phyloP scores from a whole-genome alignment of 2,113 vertebrate species.

The Ovis aries region DNA sequence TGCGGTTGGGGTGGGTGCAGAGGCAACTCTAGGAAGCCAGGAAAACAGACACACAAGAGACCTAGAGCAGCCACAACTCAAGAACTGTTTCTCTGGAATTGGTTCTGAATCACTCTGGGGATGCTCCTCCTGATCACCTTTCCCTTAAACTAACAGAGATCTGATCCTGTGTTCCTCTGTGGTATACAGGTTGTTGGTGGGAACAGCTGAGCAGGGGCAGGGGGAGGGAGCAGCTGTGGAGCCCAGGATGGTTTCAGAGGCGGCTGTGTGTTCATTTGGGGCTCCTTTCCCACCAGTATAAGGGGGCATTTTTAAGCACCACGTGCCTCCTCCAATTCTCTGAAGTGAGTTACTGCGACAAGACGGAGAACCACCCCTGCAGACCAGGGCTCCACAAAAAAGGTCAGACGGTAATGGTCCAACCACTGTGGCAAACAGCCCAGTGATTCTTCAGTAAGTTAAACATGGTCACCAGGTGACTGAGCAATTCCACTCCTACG shows the following conservation, averaged over 20 bases:
- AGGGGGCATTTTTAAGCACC: not conserved
- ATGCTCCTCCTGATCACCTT: not conserved
- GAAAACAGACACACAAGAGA: not conserved
- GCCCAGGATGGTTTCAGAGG: not conserved
- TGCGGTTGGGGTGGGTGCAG: too few species aligned
- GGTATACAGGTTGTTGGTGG: not conserved
- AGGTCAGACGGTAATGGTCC: not conserved
- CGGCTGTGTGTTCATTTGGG: rapidly evolving
- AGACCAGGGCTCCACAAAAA: not conserved
- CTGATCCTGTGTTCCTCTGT: rapidly evolving
- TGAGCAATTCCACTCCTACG: not conserved
- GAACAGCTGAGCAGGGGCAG: not conserved
- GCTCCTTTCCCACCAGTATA: not conserved
- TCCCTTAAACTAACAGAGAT: not conserved
- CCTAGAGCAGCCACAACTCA: not conserved
- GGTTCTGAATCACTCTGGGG: too few species aligned
- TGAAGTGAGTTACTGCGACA: not conserved
- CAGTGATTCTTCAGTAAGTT: not conserved
- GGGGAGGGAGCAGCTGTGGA: not conserved
- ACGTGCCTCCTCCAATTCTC: not conserved
- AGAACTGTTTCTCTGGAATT: rapidly evolving
- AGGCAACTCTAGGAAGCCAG: not conserved
- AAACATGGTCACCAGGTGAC: not conserved
- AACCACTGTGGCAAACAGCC: not conserved
- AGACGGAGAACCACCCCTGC: not conserved